Base-by-base conservation (phyloP, 2,888 invertebrate species). In the Cenopis cana region DNA sequence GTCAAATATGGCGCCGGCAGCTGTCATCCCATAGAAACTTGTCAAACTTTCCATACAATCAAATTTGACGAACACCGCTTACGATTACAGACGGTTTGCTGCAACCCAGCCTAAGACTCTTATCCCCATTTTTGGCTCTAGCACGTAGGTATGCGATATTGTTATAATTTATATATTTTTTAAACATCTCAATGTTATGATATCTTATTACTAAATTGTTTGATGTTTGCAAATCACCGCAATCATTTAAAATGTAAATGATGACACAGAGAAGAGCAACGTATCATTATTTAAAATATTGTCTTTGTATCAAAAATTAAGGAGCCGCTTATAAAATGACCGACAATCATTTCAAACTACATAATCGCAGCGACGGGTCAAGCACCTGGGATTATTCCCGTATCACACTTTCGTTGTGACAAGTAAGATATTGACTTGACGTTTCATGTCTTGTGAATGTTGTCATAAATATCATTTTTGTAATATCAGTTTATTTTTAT, bases 291-390 rank as follows among this genome's bases (percentile, higher is more conserved):
- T 68, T 71, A 60, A 73, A 71, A 68, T 65, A 71, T 71, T 71
- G 71, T 71, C 71, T 71, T 71, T 71, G 67, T 38, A 67, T 71
- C 67, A 56, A 55, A 66, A 79, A 77, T 82, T 79, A 82, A 81
- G 79, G 79, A 78, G 74, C 73, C 77, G 76, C 76, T 81, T 83
- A 79, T 81, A 79, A 82, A 85, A 87, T 82, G 79, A 78, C 79
- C 78, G 65, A 78, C 77, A 85, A 85, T 87, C 80, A 85, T 84
- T 82, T 80, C 78, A 82, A 87, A 86, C 85, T 84, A 82, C 78
- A 74, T 67, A 73, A 73, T 73, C 67, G 59, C 64, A 57, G 59
- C 29, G 33, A 6, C 38, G 50, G 69, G 59, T 69, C 57, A 54
- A 69, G 62, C 54, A 60, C 64, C 59, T 64, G 67, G 66, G 17